A percentile compares a stretch with the other conserved stretches of the same genome.
phyloP scores from a whole-genome alignment of 2,113 vertebrate species.

The Manacus vitellinus region DNA sequence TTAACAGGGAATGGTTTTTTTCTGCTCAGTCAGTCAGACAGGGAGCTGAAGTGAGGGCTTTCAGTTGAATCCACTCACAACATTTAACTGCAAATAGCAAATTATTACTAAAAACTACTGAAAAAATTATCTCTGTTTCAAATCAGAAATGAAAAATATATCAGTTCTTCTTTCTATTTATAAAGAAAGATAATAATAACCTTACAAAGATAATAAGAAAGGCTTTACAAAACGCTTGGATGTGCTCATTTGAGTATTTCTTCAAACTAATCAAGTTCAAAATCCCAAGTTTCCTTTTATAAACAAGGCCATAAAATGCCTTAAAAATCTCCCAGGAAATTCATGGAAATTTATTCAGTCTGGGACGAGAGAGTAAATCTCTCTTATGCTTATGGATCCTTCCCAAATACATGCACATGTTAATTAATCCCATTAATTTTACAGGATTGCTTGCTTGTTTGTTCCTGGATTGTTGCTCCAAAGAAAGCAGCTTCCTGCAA shows the following conservation, averaged over 20 bases:
- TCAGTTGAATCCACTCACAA: too few relatives aligned
- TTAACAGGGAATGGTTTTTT: not conserved
- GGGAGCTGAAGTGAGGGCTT: too few relatives aligned
- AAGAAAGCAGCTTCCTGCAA: not conserved
- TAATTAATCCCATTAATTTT: conserved; percentile 62
- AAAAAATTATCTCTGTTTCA: not conserved
- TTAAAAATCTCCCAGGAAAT: conserved; percentile 34
- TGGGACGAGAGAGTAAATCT: conserved; percentile 10
- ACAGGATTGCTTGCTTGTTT: conserved; percentile 27
- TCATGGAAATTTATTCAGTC: conserved; percentile 14
- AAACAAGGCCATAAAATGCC: conserved; percentile 38
- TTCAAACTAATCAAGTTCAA: not conserved
- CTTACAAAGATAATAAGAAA: not conserved
- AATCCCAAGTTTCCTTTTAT: conserved; percentile 20
- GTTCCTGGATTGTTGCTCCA: not conserved
- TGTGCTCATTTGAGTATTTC: not conserved
- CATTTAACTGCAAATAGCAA: not conserved
- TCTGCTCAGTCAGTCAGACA: not conserved
- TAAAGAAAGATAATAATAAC: not conserved
- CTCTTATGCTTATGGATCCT: not conserved
- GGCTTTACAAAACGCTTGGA: not conserved
- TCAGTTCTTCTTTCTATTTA: not conserved
- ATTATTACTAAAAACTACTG: not conserved
- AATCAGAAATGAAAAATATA: not conserved
- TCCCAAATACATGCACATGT: conserved; percentile 15